These are phyloP conservation scores for Diaphora mendica DNA, from an alignment of 2,888 invertebrate species.

Conservation along the genomic window DNA sequence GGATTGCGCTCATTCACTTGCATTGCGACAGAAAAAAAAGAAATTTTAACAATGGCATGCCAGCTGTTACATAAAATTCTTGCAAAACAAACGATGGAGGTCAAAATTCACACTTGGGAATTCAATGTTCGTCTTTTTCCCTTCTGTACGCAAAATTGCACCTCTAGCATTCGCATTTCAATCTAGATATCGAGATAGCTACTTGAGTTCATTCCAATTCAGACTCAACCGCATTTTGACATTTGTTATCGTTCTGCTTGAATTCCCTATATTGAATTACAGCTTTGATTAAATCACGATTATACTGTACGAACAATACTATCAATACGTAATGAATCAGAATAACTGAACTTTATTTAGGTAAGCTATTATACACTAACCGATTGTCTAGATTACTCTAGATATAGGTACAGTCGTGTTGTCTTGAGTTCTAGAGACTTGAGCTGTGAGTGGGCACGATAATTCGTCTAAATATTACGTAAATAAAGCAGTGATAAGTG, in stretches of 20 bases:
- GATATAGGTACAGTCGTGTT: constrained; percentile 5
- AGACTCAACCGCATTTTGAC: not conserved
- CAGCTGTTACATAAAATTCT: constrained; percentile 50
- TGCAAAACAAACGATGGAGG: constrained; percentile 38
- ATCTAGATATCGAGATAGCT: constrained; percentile 26
- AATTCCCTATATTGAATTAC: constrained; percentile 6
- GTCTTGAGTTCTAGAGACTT: constrained; percentile 23
- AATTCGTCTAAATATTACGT: constrained; percentile 11
- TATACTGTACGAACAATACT: constrained; percentile 24
- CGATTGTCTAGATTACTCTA: constrained; percentile 25
- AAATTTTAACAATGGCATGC: constrained; percentile 52
- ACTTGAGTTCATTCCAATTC: constrained; percentile 10
- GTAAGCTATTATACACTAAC: constrained; percentile 30
- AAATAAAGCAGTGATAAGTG: constrained; percentile 20
- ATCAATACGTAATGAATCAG: constrained; percentile 19
- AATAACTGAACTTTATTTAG: constrained; percentile 32
- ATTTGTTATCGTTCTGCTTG: constrained; percentile 9
- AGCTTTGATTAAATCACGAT: constrained; percentile 17
- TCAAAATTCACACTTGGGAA: constrained; percentile 42
- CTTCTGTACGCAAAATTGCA: constrained; percentile 28
- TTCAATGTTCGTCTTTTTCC: constrained; percentile 20
- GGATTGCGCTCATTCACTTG: constrained; percentile 34
- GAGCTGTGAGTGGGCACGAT: constrained; percentile 32
- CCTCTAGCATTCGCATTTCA: constrained; percentile 43
- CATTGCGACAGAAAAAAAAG: constrained; percentile 46